These are phyloP conservation scores for Drosophila mercatorum DNA, from an alignment of 2,888 invertebrate species.

Conservation along the genomic window DNA sequence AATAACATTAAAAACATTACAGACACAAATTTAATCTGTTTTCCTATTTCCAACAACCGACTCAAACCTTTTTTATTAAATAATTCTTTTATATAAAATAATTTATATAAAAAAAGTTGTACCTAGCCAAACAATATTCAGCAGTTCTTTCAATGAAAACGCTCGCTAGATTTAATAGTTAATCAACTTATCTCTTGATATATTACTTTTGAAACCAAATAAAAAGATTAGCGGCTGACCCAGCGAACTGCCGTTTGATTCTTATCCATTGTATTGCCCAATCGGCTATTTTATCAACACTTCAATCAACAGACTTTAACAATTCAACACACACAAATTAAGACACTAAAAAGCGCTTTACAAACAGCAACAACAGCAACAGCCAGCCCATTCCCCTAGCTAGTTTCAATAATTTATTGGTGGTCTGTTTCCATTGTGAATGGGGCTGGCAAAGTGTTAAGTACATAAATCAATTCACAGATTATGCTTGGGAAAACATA, in stretches of 20 bases:
- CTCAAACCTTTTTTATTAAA: too few species aligned
- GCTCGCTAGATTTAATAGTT: not conserved
- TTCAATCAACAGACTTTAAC: conserved; percentile 41
- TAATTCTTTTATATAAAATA: too few species aligned
- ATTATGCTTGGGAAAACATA: conserved; percentile 40
- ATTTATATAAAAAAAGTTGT: too few species aligned
- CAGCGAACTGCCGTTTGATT: conserved; percentile 20
- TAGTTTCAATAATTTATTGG: conserved; percentile 49
- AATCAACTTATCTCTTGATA: conserved; percentile 23
- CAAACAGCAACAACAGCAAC: conserved; percentile 24
- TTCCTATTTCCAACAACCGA: too few species aligned
- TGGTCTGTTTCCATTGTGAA: conserved; percentile 23
- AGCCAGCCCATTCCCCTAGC: conserved; percentile 17
- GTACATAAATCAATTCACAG: conserved; percentile 63
- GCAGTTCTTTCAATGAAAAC: not conserved
- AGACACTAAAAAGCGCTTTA: conserved; percentile 49
- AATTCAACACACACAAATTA: conserved; percentile 59
- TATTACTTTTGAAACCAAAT: not conserved
- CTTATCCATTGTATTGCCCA: conserved; percentile 17
- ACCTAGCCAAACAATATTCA: not conserved
- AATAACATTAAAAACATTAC: too few species aligned
- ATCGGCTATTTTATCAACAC: conserved; percentile 46
- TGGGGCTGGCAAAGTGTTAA: conserved; percentile 57
- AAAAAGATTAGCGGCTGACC: conserved; percentile 21
- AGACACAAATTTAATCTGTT: too few species aligned